Conservation (phyloP, 2,888 invertebrate species). For the Andrena haemorrhoa region DNA sequence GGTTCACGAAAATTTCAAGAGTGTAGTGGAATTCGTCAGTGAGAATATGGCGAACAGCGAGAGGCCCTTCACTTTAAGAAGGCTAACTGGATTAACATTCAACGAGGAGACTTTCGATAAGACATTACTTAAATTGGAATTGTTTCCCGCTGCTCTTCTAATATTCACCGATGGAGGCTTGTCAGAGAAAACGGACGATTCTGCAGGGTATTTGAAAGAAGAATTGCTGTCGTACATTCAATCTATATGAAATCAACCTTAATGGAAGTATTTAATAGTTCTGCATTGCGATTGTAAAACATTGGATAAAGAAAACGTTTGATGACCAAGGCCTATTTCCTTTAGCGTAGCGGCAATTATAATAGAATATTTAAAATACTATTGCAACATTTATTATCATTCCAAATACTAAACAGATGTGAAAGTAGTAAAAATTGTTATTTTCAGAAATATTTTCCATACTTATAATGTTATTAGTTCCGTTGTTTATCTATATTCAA, state of each 20-base stretch:
- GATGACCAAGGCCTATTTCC: constrained; percentile 10
- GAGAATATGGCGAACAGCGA: constrained; percentile 90
- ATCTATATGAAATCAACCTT: constrained; percentile 42
- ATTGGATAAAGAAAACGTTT: constrained; percentile 10
- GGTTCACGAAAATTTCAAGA: constrained; percentile 91
- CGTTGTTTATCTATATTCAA: constrained; percentile 8
- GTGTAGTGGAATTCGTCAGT: constrained; percentile 92
- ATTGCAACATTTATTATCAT: constrained; percentile 23
- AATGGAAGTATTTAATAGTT: constrained; percentile 8
- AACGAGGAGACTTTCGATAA: constrained; percentile 87
- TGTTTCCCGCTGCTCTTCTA: constrained; percentile 94
- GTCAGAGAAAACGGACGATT: constrained; percentile 73
- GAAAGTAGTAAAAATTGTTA: constrained; percentile 14
- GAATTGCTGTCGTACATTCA: constrained; percentile 87
- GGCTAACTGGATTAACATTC: constrained; percentile 89
- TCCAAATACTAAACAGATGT: constrained; percentile 18
- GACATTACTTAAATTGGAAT: constrained; percentile 91
- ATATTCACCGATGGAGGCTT: constrained; percentile 89
- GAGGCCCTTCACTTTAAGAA: constrained; percentile 90
- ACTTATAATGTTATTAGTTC: constrained; percentile 12
- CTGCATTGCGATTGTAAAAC: constrained; percentile 9
- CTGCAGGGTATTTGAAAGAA: constrained; percentile 90
- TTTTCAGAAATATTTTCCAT: constrained; percentile 1
- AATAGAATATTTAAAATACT: constrained; percentile 12
- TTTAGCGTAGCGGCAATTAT: constrained; percentile 10